Conservation (phyloP, 2,888 invertebrate species). For the Leptinotarsa haldemani region DNA sequence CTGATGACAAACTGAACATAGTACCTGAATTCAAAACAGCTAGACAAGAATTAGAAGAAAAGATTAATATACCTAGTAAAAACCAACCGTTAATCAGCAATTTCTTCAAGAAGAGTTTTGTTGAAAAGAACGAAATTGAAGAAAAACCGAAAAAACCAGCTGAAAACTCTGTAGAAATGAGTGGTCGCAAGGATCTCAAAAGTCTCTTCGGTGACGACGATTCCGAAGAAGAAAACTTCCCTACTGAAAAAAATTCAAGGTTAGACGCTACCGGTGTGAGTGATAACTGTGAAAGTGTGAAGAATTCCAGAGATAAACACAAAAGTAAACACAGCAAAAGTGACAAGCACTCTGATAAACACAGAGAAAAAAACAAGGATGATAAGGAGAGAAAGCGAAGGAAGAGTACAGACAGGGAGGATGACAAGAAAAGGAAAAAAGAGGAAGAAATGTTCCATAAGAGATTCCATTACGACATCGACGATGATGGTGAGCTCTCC, state of each 20-base stretch:
- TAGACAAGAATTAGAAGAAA: conserved; percentile 43
- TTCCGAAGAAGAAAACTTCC: conserved; percentile 64
- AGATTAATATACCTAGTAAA: conserved; percentile 23
- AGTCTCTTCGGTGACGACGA: conserved; percentile 70
- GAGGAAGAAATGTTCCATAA: conserved; percentile 30
- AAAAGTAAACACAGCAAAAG: conserved; percentile 22
- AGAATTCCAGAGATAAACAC: conserved; percentile 23
- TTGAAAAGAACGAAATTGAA: conserved; percentile 42
- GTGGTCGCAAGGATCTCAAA: conserved; percentile 58
- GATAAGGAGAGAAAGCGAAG: conserved; percentile 35
- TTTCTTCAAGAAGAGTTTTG: conserved; percentile 36
- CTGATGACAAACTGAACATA: conserved; percentile 8
- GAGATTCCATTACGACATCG: conserved; percentile 9
- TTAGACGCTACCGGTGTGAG: conserved; percentile 14
- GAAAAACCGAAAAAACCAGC: conserved; percentile 34
- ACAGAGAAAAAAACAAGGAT: conserved; percentile 17
- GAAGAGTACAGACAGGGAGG: conserved; percentile 35
- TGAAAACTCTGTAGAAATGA: conserved; percentile 29
- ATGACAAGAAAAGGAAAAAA: conserved; percentile 38
- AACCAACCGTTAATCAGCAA: conserved; percentile 40
- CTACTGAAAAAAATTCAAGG: conserved; percentile 15
- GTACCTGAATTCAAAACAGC: conserved; percentile 47
- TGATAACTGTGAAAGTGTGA: conserved; percentile 18
- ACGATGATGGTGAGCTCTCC: conserved; percentile 10
- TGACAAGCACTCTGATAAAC: conserved; percentile 26